Percentiles rank a stretch among this genome's conserved stretches.
Conservation (phyloP, 2,888 invertebrate species). For the Agrotis puta region DNA sequence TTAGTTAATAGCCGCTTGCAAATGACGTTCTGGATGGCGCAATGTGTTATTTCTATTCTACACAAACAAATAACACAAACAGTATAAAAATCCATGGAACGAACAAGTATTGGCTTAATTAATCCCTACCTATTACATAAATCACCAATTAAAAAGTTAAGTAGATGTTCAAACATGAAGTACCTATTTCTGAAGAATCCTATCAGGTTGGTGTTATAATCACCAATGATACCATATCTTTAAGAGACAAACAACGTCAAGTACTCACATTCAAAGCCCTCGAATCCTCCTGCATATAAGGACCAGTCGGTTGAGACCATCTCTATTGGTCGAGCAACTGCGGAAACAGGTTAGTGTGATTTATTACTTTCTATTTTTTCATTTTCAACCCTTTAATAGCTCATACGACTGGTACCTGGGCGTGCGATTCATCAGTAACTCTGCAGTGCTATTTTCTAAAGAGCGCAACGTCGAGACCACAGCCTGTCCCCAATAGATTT, state of each 20-base stretch:
- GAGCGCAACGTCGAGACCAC: too few relatives aligned
- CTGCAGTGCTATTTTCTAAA: too few relatives aligned
- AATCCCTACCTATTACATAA: background rate
- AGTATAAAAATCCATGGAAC: background rate
- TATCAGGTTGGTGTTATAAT: constrained; percentile 27
- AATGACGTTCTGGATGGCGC: too few relatives aligned
- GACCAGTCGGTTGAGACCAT: background rate
- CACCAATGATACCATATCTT: constrained; percentile 42
- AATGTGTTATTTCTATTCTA: too few relatives aligned
- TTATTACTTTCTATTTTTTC: background rate
- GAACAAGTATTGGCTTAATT: background rate
- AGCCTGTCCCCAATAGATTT: too few relatives aligned
- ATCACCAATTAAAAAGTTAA: constrained; percentile 3
- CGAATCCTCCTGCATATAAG: constrained; percentile 50
- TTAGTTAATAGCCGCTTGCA: too few relatives aligned
- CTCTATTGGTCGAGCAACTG: constrained; percentile 33
- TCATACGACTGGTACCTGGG: background rate
- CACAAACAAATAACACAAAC: too few relatives aligned
- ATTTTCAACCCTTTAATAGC: background rate
- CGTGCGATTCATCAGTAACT: background rate
- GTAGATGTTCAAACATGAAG: constrained; percentile 17
- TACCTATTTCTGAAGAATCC: constrained; percentile 9
- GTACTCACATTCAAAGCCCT: constrained; percentile 41
- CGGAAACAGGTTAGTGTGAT: constrained; percentile 31
- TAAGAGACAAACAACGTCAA: constrained; percentile 33